Evolutionary conservation across 2,797 vertebrate species (phyloP).

Genomic region (Pseudocheirus occidentalis): DNA sequence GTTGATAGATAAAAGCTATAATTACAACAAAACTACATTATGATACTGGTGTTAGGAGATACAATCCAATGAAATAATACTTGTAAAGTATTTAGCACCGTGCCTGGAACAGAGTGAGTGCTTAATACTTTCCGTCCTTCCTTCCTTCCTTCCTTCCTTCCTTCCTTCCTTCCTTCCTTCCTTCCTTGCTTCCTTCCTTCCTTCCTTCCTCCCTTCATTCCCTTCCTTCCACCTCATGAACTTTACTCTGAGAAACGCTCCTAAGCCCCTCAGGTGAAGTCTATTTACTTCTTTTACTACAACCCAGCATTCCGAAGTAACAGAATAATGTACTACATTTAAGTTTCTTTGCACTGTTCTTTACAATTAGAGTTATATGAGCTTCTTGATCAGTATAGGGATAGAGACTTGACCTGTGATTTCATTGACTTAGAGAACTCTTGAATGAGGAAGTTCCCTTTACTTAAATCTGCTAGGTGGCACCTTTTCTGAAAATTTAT

Average conservation of each 20-base stretch:
- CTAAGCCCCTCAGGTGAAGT: not conserved
- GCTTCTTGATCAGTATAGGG: not conserved
- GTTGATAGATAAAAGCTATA: conserved; percentile 12
- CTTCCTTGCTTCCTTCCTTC: not conserved
- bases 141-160: not conserved
- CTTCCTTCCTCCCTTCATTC: not conserved
- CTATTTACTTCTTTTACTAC: not conserved
- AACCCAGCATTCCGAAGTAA: not conserved
- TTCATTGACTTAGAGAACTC: not conserved
- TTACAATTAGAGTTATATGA: conserved; percentile 16
- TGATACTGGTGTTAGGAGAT: not conserved
- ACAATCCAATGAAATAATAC: not conserved
- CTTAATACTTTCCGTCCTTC: not conserved
- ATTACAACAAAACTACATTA: not conserved
- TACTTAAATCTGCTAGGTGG: not conserved
- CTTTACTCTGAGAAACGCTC: not conserved
- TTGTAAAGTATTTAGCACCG: not conserved
- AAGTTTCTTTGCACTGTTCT: not conserved
- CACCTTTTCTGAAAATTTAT: not conserved
- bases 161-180: not conserved
- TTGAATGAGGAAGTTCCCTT: not conserved
- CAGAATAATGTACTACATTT: not conserved
- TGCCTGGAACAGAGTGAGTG: not conserved
- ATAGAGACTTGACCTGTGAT: not conserved
- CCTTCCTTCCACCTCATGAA: not conserved